These are phyloP conservation scores for Herpetotheres cachinnans DNA, from an alignment of 2,113 vertebrate genomes.

Conservation along the genomic window DNA sequence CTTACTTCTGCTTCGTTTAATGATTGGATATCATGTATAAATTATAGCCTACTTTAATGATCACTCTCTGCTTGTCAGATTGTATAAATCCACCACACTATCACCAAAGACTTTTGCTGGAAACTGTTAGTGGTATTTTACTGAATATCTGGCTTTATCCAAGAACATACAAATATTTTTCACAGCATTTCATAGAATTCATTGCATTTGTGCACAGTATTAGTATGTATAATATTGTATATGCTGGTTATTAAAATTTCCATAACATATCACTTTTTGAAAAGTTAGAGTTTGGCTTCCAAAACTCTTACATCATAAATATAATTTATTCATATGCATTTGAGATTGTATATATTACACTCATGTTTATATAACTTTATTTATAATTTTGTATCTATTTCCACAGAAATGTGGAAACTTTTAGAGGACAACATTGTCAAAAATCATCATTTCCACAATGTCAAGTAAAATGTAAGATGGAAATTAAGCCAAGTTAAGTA, in stretches of 20 bases:
- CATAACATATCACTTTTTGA: neutral
- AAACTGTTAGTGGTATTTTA: neutral
- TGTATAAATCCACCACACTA: neutral
- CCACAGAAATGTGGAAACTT: neutral
- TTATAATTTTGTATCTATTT: neutral
- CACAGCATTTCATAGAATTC: neutral
- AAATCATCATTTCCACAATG: neutral
- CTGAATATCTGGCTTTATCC: neutral
- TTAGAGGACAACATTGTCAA: neutral
- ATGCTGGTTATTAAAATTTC: neutral
- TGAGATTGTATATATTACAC: neutral
- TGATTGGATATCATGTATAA: neutral
- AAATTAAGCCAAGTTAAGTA: neutral
- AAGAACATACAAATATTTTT: neutral
- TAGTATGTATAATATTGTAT: neutral
- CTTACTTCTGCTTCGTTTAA: neutral
- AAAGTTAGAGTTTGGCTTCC: neutral
- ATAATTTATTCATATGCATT: neutral
- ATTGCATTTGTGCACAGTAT: neutral
- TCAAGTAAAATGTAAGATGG: neutral
- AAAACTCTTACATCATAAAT: neutral
- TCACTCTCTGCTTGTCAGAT: neutral
- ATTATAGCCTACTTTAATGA: neutral
- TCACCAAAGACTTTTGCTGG: neutral
- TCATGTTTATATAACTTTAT: neutral